A percentile compares a stretch with the other conserved stretches of the same genome.
Evolutionary conservation across 2,113 vertebrate species (phyloP).

Genomic region (Pterocles orientalis): DNA sequence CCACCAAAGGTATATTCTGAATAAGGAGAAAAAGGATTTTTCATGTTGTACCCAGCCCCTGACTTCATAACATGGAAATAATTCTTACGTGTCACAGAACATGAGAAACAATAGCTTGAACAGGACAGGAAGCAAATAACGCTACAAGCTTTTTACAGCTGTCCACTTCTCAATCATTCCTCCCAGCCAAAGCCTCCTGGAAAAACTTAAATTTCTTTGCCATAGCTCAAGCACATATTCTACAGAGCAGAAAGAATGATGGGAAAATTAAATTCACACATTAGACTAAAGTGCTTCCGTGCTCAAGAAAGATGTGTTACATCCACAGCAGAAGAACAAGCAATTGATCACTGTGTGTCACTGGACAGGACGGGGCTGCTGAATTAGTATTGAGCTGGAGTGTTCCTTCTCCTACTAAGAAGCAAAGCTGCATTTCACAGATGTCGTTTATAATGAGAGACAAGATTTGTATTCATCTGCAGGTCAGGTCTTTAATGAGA

Average conservation of each 20-base stretch:
- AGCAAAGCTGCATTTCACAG: conserved; percentile 18
- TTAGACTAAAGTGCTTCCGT: not conserved
- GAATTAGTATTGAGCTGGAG: conserved; percentile 21
- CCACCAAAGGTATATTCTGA: not conserved
- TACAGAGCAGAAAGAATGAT: not conserved
- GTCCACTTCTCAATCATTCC: not conserved
- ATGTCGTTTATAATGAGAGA: not conserved
- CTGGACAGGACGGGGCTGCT: not conserved
- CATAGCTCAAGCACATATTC: not conserved
- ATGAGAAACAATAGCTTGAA: not conserved
- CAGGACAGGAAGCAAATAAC: not conserved
- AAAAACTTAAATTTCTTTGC: not conserved
- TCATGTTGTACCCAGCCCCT: not conserved
- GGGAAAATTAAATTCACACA: conserved; percentile 24
- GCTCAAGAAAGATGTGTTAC: not conserved
- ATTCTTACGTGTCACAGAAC: not conserved
- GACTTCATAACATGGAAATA: not conserved
- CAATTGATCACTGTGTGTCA: not conserved
- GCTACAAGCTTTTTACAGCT: not conserved
- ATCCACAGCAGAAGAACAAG: not conserved
- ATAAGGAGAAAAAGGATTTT: not conserved
- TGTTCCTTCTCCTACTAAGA: not conserved
- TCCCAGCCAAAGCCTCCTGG: not conserved
- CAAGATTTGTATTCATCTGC: conserved; percentile 9
- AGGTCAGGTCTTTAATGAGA: conserved; percentile 2